Conservation (phyloP, 1,140 invertebrate genomes). For the Mylabris phalerata region DNA sequence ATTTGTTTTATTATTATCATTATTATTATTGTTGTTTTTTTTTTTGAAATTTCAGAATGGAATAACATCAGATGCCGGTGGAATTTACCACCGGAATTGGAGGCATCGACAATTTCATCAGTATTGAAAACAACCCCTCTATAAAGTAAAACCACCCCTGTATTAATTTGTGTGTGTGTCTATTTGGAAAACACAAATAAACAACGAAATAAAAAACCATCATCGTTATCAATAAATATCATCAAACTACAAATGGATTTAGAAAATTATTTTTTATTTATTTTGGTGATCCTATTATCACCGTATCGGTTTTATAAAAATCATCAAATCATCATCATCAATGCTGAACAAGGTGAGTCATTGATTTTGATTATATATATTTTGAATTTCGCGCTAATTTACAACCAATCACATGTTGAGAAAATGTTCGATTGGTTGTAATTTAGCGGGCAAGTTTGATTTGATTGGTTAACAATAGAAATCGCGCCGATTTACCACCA, state of each 20-base stretch:
- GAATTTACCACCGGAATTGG: constrained; percentile 2
- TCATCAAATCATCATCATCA: not conserved
- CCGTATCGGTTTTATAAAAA: no score
- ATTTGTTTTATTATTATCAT: not conserved
- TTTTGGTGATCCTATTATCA: not conserved
- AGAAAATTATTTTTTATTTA: not conserved
- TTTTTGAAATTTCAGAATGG: constrained; percentile 8
- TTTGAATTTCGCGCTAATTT: not conserved
- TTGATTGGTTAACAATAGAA: not conserved
- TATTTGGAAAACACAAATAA: no score
- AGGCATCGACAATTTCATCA: not conserved
- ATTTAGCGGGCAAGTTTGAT: not conserved
- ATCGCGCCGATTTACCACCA: not conserved
- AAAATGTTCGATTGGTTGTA: not conserved
- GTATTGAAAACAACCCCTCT: not conserved
- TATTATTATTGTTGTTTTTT: not conserved
- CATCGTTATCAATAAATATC: no score
- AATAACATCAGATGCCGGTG: not conserved
- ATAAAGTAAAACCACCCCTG: no score
- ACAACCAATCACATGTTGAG: not conserved
- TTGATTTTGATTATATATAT: not conserved
- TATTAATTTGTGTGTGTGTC: no score
- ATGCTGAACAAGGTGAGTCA: constrained; percentile 7
- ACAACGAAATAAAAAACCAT: no score
- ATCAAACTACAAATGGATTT: not conserved